These are phyloP conservation scores for Bradypodion ventrale DNA, from an alignment of 2,797 vertebrate species.

Conservation along the genomic window DNA sequence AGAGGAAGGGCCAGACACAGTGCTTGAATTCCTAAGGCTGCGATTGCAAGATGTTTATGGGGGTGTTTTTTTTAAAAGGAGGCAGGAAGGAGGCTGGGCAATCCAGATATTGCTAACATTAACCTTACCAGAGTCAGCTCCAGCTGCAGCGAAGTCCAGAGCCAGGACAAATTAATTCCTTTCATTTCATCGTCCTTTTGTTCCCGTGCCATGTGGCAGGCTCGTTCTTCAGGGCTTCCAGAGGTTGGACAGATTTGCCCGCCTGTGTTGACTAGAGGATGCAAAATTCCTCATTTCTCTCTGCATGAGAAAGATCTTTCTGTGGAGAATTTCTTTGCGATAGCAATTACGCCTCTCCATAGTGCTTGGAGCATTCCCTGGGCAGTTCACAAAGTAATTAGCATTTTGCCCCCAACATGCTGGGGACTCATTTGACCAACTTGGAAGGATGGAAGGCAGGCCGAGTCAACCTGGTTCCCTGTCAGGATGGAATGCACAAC, in stretches of 20 bases:
- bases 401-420: no score
- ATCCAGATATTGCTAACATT: neutral
- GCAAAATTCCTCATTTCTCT: no score
- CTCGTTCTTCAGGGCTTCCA: neutral
- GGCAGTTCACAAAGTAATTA: no score
- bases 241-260: neutral
- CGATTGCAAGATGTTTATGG: neutral
- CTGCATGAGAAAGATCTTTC: no score
- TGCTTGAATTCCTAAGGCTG: conserved; percentile 16
- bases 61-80: neutral
- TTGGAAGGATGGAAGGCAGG: no score
- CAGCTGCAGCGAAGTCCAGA: neutral
- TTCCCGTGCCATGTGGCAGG: neutral
- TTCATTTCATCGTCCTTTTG: neutral
- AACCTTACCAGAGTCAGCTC: conserved; percentile 1
- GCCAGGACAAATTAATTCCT: conserved; percentile 1
- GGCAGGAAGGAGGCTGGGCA: neutral
- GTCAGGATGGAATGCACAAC: no score
- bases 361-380: no score
- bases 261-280: no score
- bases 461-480: no score
- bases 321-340: no score
- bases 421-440: no score
- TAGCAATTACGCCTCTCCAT: no score
- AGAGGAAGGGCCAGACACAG: neutral